These are phyloP conservation scores for Podarcis cretensis DNA, from an alignment of 2,113 vertebrate species.

Conservation along the genomic window DNA sequence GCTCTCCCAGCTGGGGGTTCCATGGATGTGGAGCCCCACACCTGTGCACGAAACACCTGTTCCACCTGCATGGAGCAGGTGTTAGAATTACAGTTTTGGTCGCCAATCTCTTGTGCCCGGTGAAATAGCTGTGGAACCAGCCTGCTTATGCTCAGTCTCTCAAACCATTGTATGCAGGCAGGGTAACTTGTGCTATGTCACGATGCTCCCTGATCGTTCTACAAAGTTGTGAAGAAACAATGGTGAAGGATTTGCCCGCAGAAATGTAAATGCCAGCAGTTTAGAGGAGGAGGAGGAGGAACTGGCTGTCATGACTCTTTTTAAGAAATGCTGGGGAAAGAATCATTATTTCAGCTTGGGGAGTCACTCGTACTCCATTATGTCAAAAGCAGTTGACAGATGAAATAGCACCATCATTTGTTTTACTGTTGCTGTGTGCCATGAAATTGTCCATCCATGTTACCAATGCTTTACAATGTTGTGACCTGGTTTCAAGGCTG, in stretches of 20 bases:
- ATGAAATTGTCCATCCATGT: constrained; percentile 22
- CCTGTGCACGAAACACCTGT: too few species aligned
- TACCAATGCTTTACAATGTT: not conserved
- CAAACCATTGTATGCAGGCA: not conserved
- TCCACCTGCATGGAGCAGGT: too few species aligned
- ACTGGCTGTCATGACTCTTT: not conserved
- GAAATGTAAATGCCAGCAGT: not conserved
- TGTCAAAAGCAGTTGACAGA: constrained; percentile 10
- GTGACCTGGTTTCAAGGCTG: constrained; percentile 20
- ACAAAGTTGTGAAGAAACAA: not conserved
- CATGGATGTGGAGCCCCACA: too few species aligned
- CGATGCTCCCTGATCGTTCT: not conserved
- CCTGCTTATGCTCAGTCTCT: not conserved
- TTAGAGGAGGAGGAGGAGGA: not conserved
- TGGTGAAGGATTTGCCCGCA: not conserved
- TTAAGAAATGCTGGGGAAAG: not conserved
- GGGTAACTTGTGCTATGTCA: not conserved
- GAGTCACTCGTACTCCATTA: not conserved
- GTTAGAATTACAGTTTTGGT: not conserved
- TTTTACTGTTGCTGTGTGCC: constrained; percentile 15
- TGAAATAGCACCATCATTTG: constrained; percentile 26
- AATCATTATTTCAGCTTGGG: constrained; percentile 13
- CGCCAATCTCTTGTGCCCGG: not conserved
- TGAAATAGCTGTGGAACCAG: not conserved
- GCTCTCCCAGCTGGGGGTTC: too few species aligned